Conservation (phyloP, 1,140 invertebrate genomes). For the Scylla paramamosain region DNA sequence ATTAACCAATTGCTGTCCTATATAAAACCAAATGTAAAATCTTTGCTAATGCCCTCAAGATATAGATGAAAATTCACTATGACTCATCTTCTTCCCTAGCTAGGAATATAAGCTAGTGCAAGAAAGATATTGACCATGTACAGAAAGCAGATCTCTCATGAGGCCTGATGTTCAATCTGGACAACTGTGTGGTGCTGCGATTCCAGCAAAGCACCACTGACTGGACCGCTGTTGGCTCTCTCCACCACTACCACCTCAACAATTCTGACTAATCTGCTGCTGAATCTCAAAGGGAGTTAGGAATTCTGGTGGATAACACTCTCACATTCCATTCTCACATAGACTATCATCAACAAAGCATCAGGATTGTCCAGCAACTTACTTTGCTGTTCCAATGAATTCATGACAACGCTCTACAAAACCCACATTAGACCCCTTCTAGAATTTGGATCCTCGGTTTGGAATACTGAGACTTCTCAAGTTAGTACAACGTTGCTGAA, state of each 20-base stretch:
- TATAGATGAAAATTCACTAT: neutral
- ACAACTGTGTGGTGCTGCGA: neutral
- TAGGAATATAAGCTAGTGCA: neutral
- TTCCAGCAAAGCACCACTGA: neutral
- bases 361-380: neutral
- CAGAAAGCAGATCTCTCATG: neutral
- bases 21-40: neutral
- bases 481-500: neutral
- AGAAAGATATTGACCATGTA: neutral
- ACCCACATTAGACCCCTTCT: conserved; percentile 32
- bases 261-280: neutral
- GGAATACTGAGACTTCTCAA: neutral
- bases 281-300: neutral
- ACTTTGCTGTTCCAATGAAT: neutral
- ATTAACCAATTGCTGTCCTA: no score
- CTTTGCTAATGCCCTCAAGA: conserved; percentile 12
- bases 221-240: neutral
- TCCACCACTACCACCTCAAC: neutral
- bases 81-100: neutral
- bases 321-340: conserved; percentile 25
- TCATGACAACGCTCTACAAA: neutral
- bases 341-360: neutral
- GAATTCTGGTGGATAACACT: neutral
- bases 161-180: neutral
- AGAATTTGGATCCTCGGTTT: neutral